Evolutionary conservation across 2,797 vertebrate species (phyloP), one percentile per base, ranked within the genome.

Genomic region (Poeciliopsis presidionis): DNA sequence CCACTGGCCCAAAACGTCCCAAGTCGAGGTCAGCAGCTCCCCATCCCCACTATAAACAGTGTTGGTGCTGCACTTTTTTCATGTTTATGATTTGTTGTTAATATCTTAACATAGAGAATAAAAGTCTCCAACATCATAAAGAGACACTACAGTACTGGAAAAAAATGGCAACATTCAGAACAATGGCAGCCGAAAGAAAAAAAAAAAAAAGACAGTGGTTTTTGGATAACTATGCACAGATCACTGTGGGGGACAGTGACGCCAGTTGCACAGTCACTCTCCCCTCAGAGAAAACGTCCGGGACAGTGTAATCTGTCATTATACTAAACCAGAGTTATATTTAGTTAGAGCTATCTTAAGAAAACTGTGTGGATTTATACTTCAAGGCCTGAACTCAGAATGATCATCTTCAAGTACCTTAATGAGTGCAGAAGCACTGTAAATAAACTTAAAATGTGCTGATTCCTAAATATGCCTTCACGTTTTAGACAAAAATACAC

Each of bases 291-390:
- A 70, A 83, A 93, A 92, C 46, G 84, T 88, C 83, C 91, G 83
- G 82, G 84, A 91, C 75, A 72, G 71, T 83, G 86, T 81, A 90
- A 92, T 94, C 87, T 94, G 90, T 95, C 89, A 95, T 95, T 94
- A 95, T 71, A 85, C 82, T 71, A 90, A 90, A 93, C 91, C 92
- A 88, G 33, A 71, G 84, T 74, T 92, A 88, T 90, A 88, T 92
- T 91, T 92, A 90, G 88, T 70, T 71, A 22, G 67, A 76, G 81
- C 89, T 86, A 90, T 93, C 86, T 90, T 89, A 88, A 82, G 81
- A 89, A 80, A 88, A 80, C 87, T 82, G 83, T 83, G 74, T 83
- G 83, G 78, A 86, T 88, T 87, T 79, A 83, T 79, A 73, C 82
- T 75, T 86, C 75, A 88, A 76, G 78, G 80, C 84, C 80, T 86